These are phyloP conservation scores for Perca schrenkii DNA, from an alignment of 2,113 vertebrate genomes.

Conservation along the genomic window DNA sequence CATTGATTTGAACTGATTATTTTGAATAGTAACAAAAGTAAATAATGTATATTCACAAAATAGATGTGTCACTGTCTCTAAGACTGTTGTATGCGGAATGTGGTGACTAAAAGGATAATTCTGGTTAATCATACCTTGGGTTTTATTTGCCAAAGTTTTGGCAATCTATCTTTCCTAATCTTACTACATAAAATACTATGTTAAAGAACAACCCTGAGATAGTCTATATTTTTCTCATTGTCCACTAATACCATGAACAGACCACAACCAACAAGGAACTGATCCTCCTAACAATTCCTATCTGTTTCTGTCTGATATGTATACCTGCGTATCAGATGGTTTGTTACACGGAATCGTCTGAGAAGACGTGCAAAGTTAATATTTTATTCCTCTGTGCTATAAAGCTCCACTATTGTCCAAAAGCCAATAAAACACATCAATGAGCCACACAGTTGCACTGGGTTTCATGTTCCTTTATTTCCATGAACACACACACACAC, in stretches of 20 bases:
- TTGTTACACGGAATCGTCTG: no score
- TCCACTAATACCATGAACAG: background rate
- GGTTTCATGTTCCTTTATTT: background rate
- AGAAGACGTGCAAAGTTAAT: no score
- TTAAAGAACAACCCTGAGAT: background rate
- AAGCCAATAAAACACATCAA: constrained; percentile 3
- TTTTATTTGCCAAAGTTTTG: background rate
- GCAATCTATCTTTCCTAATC: background rate
- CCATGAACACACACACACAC: background rate
- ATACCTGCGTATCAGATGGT: no score
- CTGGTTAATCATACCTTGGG: background rate
- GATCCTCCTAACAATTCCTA: background rate
- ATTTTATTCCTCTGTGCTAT: background rate
- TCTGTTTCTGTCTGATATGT: background rate
- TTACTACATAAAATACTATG: background rate
- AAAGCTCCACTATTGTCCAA: background rate
- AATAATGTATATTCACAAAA: background rate
- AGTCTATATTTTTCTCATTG: background rate
- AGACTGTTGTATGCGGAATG: no score
- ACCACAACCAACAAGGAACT: background rate
- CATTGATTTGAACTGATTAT: background rate
- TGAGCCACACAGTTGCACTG: background rate
- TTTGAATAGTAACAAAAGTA: background rate
- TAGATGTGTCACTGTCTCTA: background rate
- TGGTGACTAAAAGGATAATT: background rate